Evolutionary conservation across 1,140 invertebrate genomes (phyloP).

Genomic region (Pseudachorutes palmiensis): DNA sequence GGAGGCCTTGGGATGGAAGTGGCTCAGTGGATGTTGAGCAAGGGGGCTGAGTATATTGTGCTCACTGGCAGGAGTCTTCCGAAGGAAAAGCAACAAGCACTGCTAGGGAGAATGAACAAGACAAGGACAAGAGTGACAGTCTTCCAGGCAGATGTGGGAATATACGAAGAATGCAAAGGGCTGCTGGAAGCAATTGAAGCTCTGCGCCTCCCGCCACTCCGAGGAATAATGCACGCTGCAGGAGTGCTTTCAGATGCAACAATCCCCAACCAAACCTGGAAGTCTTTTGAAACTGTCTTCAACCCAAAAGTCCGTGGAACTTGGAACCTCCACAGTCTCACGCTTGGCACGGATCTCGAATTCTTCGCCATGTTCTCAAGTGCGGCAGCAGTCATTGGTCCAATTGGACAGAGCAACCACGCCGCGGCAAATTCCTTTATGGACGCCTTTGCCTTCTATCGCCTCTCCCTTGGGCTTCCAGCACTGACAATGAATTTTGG

Average conservation of each 20-base stretch:
- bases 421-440: slow-evolving; percentile 14
- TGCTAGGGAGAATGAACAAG: not conserved
- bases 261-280: slow-evolving; percentile 18
- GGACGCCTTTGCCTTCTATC: slow-evolving; percentile 17
- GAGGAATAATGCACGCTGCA: slow-evolving; percentile 28
- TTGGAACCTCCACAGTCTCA: slow-evolving; percentile 21
- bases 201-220: slow-evolving; percentile 6
- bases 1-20: slow-evolving; percentile 28
- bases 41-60: slow-evolving; percentile 19
- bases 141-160: slow-evolving; percentile 14
- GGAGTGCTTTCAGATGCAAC: slow-evolving; percentile 20
- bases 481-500: slow-evolving; percentile 18
- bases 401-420: slow-evolving; percentile 15
- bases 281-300: slow-evolving; percentile 18
- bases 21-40: slow-evolving; percentile 16
- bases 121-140: not conserved
- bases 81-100: not conserved
- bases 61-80: slow-evolving; percentile 18
- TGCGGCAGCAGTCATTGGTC: not conserved
- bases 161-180: slow-evolving; percentile 10
- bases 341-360: slow-evolving; percentile 9
- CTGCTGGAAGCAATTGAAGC: slow-evolving; percentile 7
- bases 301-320: slow-evolving; percentile 25
- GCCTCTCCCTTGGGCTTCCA: slow-evolving; percentile 8
- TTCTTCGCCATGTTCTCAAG: slow-evolving; percentile 20